Conservation (phyloP, 2,113 vertebrate species). For the Nipponia nippon region DNA sequence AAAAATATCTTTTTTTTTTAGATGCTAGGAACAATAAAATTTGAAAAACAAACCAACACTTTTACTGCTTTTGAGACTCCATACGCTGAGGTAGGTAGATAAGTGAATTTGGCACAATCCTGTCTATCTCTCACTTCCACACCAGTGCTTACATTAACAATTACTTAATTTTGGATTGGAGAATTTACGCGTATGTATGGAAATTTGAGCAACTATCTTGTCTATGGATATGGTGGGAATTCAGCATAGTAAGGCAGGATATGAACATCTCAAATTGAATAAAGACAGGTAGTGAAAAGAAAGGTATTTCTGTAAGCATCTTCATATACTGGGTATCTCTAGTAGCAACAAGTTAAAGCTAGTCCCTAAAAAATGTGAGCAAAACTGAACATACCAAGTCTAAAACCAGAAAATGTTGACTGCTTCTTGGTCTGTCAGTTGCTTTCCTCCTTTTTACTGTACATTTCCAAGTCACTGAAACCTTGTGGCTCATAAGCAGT, state of each 20-base stretch:
- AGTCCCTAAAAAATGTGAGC: neutral
- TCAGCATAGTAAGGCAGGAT: neutral
- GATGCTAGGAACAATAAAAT: neutral
- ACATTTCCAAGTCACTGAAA: neutral
- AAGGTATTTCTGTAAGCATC: neutral
- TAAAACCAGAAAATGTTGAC: neutral
- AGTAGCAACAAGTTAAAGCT: neutral
- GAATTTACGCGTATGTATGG: neutral
- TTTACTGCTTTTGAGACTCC: neutral
- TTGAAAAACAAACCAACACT: neutral
- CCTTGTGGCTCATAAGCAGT: neutral
- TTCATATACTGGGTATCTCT: neutral
- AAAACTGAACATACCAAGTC: neutral
- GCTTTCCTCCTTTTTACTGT: neutral
- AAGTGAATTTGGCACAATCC: neutral
- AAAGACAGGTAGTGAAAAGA: neutral
- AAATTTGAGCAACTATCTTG: neutral
- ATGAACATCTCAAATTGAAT: neutral
- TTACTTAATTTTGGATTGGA: neutral
- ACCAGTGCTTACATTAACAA: neutral
- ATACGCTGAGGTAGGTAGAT: neutral
- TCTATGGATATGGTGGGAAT: neutral
- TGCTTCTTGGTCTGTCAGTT: neutral
- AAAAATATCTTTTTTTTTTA: neutral
- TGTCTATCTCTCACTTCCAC: neutral